Base-by-base conservation (phyloP, 2,113 vertebrate genomes). In the Hiodon alosoides region DNA sequence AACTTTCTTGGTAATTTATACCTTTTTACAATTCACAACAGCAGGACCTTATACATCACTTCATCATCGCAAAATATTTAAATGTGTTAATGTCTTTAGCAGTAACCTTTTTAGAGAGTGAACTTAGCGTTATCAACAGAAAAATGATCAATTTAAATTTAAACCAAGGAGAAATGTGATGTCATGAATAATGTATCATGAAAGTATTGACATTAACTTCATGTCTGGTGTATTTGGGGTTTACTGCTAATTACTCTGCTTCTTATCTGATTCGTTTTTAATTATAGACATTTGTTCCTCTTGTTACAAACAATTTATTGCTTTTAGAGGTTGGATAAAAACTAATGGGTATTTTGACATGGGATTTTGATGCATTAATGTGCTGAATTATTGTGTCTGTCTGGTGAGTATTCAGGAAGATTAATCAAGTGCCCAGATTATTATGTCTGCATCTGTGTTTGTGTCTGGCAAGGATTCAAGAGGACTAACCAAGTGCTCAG, bases 231-330 rank as follows among this genome's bases (percentile, higher is more conserved):
- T 14, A 54, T 57, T 16, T 47, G 52, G 52, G 3, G 31, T 46
- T 64, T 54, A 47, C 31, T 47, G 17, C 16, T 65, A 9, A 59
- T 72, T 65, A 66, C 52, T 73, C 11, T 5, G 7, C 16, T n/a
- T 5, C 52, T 57, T 74, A 48, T 58, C 73, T 74, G 46, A 67
- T 74, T 9, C 58, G 59, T 58, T 48, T 74, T 67, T 67, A 67
- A 67, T 74, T 8, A 67, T 74, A n/a, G 8, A 67, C 54, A 16
- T 11, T 10, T 52, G 64, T 57, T 67, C 54, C 46, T 68, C 47
- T 57, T 74, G 65, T 51, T 48, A 66, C 64, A 67, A 10, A 59
- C 53, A 4, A 71, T 71, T 71, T 60, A 59, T 71, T 4, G 1
- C 46, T 71, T 58, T 59, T 58, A n/a, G 46, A 71, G 59, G 31